Evolutionary conservation across 2,888 invertebrate genomes (phyloP).

Genomic region (Himalopsyche japonica): DNA sequence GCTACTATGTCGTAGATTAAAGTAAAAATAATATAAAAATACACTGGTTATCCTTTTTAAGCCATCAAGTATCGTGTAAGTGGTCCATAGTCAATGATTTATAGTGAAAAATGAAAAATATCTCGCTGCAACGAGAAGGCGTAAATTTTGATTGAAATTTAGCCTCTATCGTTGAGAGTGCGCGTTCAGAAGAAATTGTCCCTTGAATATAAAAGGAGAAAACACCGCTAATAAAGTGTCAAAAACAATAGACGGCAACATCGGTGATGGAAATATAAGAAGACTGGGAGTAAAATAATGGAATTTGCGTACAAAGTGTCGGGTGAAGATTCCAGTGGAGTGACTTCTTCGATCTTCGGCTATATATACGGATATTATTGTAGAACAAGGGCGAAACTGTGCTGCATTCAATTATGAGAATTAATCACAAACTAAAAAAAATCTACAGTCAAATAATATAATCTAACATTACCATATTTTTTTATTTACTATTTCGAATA

Average conservation of each 20-base stretch:
- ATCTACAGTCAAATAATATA: no score
- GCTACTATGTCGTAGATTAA: no score
- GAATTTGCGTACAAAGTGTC: slow-evolving; percentile 24
- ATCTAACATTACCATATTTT: no score
- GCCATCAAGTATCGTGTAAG: neutral
- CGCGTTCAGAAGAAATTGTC: slow-evolving; percentile 16
- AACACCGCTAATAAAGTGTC: slow-evolving; percentile 38
- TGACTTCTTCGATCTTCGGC: neutral
- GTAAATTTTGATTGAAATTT: slow-evolving; percentile 33
- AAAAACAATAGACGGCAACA: slow-evolving; percentile 31
- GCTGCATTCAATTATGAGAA: neutral
- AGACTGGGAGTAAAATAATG: slow-evolving; percentile 22
- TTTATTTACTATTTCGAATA: no score
- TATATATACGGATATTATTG: neutral
- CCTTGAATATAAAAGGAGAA: slow-evolving; percentile 23
- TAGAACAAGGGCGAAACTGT: neutral
- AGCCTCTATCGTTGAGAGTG: neutral
- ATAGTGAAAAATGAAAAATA: slow-evolving; percentile 18
- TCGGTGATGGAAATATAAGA: slow-evolving; percentile 26
- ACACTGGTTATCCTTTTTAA: neutral
- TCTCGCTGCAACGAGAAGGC: slow-evolving; percentile 6
- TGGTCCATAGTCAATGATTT: slow-evolving; percentile 5
- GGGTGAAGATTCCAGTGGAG: neutral
- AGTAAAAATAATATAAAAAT: no score
- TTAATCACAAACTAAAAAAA: no score